Base-by-base conservation (phyloP, 2,888 invertebrate genomes). In the Scaptodrosophila latifasciaeformis region DNA sequence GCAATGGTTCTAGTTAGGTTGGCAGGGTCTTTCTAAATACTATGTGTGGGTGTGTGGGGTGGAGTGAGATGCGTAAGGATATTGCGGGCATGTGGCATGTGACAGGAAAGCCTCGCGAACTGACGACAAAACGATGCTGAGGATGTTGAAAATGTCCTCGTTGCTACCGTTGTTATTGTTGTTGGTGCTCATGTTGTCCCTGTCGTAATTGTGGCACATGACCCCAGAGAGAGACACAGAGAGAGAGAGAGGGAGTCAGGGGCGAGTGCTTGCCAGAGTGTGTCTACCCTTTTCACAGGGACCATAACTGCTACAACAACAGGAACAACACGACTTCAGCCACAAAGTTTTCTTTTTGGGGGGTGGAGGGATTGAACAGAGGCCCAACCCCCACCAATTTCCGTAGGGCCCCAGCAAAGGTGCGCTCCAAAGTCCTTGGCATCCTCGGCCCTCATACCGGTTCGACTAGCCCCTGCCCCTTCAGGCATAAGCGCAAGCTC, bases 81-180 rank as follows among this genome's bases (percentile, higher is more conserved):
- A 62, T 60, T 72, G 72, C 65, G 81, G 72, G 72, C 72, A 74
- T 81, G 72, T 81, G 72, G 72, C 81, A 74, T 81, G 77, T 81
- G 79, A 74, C 72, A 79, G 72, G 69, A 68, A 67, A 76, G 53
- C 79, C 65, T 49, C 17, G 18, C 19, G 65, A n/a, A 67, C 68
- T 48, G 46, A 67, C 79, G 59, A 34, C 34, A n/a, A 34, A 12
- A n/a, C 37, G 9, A 17, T 10, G 17, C 35, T 3, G 35, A 37
- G 24, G 24, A 24, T 24, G 24, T 7, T 24, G 24, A 3, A 24
- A 24, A 24, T 24, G 24, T 79, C 68, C 72, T 65, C 81, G 72
- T n/a, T 10, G 21, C 6, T 27, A 21, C 4, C 24, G 21, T n/a
- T n/a, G n/a, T 10, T 6, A 15, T 21, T 10, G 17, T n/a, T 10